Conservation (phyloP, 1,140 invertebrate species). For the Asbolus verrucosus region DNA sequence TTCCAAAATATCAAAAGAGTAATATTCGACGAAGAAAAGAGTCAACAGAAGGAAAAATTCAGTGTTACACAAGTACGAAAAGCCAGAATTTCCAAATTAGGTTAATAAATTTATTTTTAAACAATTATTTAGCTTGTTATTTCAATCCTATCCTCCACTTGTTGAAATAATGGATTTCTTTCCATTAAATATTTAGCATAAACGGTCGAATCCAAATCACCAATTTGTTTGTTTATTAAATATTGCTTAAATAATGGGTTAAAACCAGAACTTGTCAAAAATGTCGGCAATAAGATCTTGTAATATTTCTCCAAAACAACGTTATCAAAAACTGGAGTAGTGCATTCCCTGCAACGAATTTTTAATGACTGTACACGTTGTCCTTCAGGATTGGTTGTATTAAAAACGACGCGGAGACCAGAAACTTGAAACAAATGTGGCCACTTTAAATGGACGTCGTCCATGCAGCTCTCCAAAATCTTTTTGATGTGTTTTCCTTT, state of each 20-base stretch:
- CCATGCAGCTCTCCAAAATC: conserved; percentile 64
- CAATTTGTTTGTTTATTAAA: conserved; percentile 16
- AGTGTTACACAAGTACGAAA: not conserved
- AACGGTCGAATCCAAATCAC: conserved; percentile 24
- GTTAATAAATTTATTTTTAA: not conserved
- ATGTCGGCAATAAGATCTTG: conserved; percentile 71
- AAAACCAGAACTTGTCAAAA: conserved; percentile 75
- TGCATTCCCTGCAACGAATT: conserved; percentile 73
- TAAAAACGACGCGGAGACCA: conserved; percentile 66
- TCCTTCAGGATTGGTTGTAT: conserved; percentile 67
- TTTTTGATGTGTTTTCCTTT: conserved; percentile 65
- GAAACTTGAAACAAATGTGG: conserved; percentile 63
- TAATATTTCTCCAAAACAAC: conserved; percentile 69
- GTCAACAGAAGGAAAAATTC: not conserved
- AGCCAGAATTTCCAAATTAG: too few species aligned
- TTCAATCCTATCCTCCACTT: conserved; percentile 58
- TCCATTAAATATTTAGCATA: conserved; percentile 60
- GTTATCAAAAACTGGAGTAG: conserved; percentile 70
- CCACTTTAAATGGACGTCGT: conserved; percentile 55
- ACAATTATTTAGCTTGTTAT: conserved; percentile 8
- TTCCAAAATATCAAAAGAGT: conserved; percentile 60
- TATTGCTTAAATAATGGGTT: conserved; percentile 63
- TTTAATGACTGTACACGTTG: conserved; percentile 68
- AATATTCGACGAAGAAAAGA: conserved; percentile 47
- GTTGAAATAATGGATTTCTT: conserved; percentile 54